Percentiles rank a stretch among this genome's conserved stretches.
Conservation (phyloP, 2,888 invertebrate genomes). For the Drosophila demipolita region DNA sequence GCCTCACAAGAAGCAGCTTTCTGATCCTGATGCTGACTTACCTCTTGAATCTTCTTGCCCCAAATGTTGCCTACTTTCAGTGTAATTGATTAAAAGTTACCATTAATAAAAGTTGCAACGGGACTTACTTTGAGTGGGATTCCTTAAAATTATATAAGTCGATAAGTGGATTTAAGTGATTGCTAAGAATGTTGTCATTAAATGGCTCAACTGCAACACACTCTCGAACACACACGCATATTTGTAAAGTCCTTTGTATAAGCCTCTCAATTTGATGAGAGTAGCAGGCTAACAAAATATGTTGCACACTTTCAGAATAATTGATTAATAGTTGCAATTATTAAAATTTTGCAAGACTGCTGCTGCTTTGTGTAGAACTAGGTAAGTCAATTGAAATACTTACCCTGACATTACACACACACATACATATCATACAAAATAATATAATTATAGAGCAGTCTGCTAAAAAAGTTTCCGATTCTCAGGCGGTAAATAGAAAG, state of each 20-base stretch:
- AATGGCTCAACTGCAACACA: not conserved
- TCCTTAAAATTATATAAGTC: not conserved
- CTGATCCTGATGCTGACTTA: constrained; percentile 5
- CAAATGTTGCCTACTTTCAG: constrained; percentile 42
- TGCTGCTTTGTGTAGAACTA: not conserved
- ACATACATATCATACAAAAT: no score
- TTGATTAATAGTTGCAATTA: not conserved
- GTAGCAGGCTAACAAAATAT: not conserved
- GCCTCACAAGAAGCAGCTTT: constrained; percentile 21
- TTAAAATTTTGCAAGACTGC: not conserved
- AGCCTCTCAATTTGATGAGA: not conserved
- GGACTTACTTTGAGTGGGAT: not conserved
- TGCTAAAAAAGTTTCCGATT: constrained; percentile 36
- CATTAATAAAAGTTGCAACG: constrained; percentile 36
- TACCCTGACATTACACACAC: not conserved
- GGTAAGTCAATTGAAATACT: not conserved
- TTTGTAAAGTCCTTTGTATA: not conserved
- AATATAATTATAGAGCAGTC: not conserved
- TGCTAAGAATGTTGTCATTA: not conserved
- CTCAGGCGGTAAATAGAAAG: constrained; percentile 17
- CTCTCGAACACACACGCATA: not conserved
- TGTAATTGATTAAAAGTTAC: constrained; percentile 8
- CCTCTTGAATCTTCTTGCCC: constrained; percentile 2
- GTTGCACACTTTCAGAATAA: not conserved
- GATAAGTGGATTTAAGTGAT: not conserved